phyloP scores from a whole-genome alignment of 2,113 vertebrate genomes.

The Psittacara wagleri region DNA sequence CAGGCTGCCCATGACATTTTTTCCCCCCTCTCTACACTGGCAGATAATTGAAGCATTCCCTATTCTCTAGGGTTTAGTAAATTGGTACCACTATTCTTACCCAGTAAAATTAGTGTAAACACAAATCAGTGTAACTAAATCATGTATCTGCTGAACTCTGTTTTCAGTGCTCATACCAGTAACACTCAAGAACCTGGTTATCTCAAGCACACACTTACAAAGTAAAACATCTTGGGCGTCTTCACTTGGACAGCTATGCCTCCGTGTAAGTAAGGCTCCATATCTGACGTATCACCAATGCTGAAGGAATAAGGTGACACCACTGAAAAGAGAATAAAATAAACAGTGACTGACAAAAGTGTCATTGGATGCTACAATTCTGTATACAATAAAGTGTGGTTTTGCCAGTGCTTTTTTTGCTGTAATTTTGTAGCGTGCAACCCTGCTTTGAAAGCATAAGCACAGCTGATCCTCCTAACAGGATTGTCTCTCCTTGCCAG shows the following conservation, averaged over 20 bases:
- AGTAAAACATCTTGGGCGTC: constrained; percentile 84
- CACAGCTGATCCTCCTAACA: background rate
- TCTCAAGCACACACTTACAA: constrained; percentile 81
- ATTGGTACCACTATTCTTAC: background rate
- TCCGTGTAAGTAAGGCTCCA: constrained; percentile 89
- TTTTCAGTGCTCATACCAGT: background rate
- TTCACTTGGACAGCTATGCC: constrained; percentile 92
- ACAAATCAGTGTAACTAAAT: background rate
- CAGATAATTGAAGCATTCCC: background rate
- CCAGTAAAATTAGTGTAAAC: background rate
- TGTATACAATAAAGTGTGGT: accelerated
- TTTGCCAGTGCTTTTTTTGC: background rate
- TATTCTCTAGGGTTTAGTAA: background rate
- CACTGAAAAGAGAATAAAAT: constrained; percentile 75
- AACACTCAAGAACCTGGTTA: accelerated
- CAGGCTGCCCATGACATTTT: background rate
- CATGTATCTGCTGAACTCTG: background rate
- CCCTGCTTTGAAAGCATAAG: background rate
- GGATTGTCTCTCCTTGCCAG: background rate
- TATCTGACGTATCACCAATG: constrained; percentile 86
- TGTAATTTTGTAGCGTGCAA: background rate
- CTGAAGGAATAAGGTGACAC: constrained; percentile 91
- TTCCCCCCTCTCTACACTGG: background rate
- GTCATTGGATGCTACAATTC: background rate
- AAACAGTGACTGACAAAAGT: background rate